Base-by-base conservation (phyloP, 1,140 invertebrate genomes). In the Scaptomyza graminum region DNA sequence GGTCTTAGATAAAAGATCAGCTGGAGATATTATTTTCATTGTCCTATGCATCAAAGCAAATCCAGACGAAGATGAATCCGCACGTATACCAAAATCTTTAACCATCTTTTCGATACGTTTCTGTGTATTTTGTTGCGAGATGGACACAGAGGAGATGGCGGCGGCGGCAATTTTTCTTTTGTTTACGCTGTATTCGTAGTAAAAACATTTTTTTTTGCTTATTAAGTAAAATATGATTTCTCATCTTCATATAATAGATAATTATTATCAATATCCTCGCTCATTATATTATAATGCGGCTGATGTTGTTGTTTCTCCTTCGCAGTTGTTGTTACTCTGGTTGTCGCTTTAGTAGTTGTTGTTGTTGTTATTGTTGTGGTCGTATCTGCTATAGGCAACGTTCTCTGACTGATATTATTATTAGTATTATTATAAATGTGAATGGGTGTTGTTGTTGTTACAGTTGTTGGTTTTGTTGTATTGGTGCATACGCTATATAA, bases 211-310 rank as follows among this genome's bases (percentile, higher is more conserved):
- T 56, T 8, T 11, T 34, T 34, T 9, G 73, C 82, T 87, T 88
- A 82, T 87, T 82, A 88, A 82, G 78, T 87, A 87, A 87, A 88
- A 85, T 87, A 87, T 82, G 82, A 82, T 88, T 71, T 70, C 56
- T 88, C 81, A 76, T 87, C 72, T 57, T 87, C 83, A 67, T 82
- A 82, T 52, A 82, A 67, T 75, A 88, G 75, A 87, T 88, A 88
- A 59, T 88, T 34, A 72, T 72, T 39, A 11, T 60, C 31, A 13
- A 13, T 43, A 49, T 61, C 63, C 56, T 67, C 61, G 39, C 28
- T 51, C 64, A 18, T 46, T 52, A 18, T 18, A 18, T 34, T 34
- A 12, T 13, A 47, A 37, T 31, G 39, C 79, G 37, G 46, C 39
- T 51, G 60, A 5, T 31, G 46, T n/a, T 61, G 56, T 47, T 76